Conservation (phyloP, 1,140 invertebrate genomes). For the Tetramorium simillimum region DNA sequence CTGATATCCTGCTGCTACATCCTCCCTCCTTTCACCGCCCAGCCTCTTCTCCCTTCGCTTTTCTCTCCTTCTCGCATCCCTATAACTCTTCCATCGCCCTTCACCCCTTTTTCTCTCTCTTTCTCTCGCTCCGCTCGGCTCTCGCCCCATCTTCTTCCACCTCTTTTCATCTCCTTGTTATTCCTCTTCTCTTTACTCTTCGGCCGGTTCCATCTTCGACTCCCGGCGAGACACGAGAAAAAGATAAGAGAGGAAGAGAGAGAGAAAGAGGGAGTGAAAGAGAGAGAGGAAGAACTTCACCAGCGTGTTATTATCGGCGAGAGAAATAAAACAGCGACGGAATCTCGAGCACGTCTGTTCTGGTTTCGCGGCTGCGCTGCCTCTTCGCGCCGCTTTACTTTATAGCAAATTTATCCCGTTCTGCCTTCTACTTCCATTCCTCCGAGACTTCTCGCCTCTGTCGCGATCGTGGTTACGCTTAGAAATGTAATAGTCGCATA, state of each 20-base stretch:
- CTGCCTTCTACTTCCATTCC: background rate
- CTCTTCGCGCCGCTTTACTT: constrained; percentile 44
- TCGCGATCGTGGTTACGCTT: background rate
- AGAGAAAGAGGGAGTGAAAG: background rate
- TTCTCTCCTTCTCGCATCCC: background rate
- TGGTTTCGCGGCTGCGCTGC: constrained; percentile 48
- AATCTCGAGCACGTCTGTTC: constrained; percentile 57
- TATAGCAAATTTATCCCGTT: constrained; percentile 28
- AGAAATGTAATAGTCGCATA: constrained; percentile 8
- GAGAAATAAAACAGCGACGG: constrained; percentile 49
- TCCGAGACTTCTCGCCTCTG: background rate
- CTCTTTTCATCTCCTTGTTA: constrained; percentile 56
- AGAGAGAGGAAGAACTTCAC: background rate
- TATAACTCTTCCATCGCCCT: constrained; percentile 31
- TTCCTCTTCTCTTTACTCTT: constrained; percentile 48
- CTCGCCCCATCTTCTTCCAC: constrained; percentile 15
- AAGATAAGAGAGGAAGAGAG: background rate
- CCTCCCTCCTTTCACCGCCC: background rate
- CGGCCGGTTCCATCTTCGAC: constrained; percentile 7
- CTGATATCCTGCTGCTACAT: constrained; percentile 46
- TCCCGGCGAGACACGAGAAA: constrained; percentile 35
- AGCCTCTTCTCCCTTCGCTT: background rate
- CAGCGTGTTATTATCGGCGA: constrained; percentile 45
- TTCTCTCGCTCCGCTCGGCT: background rate
- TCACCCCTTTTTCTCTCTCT: constrained; percentile 17